A percentile compares a stretch with the other conserved stretches of the same genome.
Evolutionary conservation across 2,797 vertebrate genomes (phyloP).

Genomic region (Acanthis flammea): DNA sequence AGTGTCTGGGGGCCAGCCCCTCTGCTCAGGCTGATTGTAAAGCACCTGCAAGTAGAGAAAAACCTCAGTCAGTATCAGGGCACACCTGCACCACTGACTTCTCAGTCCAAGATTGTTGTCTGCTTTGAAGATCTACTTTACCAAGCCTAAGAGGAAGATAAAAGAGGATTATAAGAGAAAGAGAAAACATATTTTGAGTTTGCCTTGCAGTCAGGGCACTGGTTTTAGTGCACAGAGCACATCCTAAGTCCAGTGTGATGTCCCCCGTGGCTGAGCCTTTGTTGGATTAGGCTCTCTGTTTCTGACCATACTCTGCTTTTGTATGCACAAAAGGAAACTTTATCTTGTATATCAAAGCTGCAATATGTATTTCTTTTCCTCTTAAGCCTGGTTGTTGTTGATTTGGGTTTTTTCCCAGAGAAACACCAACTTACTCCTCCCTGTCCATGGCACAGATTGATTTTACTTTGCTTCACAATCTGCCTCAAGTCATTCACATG

Average conservation of each 20-base stretch:
- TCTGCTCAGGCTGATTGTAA: neutral
- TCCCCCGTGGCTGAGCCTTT: neutral
- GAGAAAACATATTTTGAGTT: neutral
- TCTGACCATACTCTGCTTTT: neutral
- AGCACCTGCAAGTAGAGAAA: rapidly evolving
- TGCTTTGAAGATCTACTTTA: neutral
- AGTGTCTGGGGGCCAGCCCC: neutral
- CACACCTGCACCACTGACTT: neutral
- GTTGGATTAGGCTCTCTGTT: neutral
- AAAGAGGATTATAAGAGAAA: neutral
- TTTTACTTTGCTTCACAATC: neutral
- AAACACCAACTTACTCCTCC: neutral
- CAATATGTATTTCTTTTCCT: neutral
- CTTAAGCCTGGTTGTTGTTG: neutral
- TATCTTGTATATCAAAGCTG: neutral
- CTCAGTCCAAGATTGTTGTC: neutral
- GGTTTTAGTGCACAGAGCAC: neutral
- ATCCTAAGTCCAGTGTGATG: too few species aligned
- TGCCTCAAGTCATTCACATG: neutral
- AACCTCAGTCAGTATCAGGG: rapidly evolving
- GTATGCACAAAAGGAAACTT: neutral
- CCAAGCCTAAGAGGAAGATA: neutral
- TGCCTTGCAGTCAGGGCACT: neutral
- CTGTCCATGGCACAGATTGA: neutral
- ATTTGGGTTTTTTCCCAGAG: rapidly evolving